Base-by-base conservation (phyloP, 2,797 vertebrate genomes). In the Benthosema pterotum region DNA sequence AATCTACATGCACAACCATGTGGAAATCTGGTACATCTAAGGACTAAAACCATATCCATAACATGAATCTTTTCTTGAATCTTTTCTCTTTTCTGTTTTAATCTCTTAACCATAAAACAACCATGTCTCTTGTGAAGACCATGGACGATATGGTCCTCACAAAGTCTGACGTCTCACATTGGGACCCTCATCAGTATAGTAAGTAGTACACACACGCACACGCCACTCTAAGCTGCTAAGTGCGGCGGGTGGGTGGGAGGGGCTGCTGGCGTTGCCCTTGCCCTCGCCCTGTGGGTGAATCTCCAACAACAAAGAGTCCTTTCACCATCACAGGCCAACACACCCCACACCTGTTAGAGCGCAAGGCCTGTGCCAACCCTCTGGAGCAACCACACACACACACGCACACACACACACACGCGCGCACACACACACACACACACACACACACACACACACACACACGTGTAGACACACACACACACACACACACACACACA, bases 281-380 rank as follows among this genome's bases (percentile, higher is more conserved):
- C 57, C 60, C 58, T 65, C 65, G 28, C 28, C 63, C 64, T 72
- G 55, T 65, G 53, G 67, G 63, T 64, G 71, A 80, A 74, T 80
- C 68, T 69, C 83, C 55, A 13, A 46, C 17, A 83, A 93, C 92
- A 93, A 93, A 89, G 90, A 79, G 64, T 52, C 80, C 79, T 84
- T 93, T 94, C 81, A 93, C 71, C 69, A 78, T 75, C 78, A 65
- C 63, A 75, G 74, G 58, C 72, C 69, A 38, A 82, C 77, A 65
- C 52, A 57, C 74, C 67, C 63, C 60, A 78, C 92, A 94, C 91
- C 93, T 92, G 92, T 92, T 64, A 67, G 43, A 69, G 80, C 65
- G 63, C 68, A 9, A 32, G 67, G 81, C 78, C 77, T 85, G 63
- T 68, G 22, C 61, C 67, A 32, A 63, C 46, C 64, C 62, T 68